These are phyloP conservation scores for Cremastinae sp. DNA, from an alignment of 2,888 invertebrate genomes.

Conservation along the genomic window DNA sequence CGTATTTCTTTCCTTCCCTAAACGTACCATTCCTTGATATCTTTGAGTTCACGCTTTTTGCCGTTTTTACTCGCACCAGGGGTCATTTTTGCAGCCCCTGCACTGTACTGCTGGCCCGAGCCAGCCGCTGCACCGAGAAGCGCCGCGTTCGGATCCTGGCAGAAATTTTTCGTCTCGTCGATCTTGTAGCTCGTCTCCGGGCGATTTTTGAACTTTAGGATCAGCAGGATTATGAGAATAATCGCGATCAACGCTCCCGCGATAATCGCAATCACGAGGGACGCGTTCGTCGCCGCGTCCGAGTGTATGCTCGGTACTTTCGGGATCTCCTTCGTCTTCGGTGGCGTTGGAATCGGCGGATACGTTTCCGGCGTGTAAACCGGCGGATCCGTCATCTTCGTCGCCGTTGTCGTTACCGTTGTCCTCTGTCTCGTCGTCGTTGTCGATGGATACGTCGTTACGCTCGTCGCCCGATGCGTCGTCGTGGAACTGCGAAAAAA, in stretches of 20 bases:
- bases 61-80: conserved; percentile 80
- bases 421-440: conserved; percentile 73
- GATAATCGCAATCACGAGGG: conserved; percentile 92
- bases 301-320: conserved; percentile 82
- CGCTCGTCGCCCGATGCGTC: conserved; percentile 67
- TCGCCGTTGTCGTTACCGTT: conserved; percentile 71
- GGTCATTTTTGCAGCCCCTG: conserved; percentile 73
- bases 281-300: conserved; percentile 87
- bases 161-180: conserved; percentile 90
- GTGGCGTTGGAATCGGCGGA: conserved; percentile 77
- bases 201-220: conserved; percentile 92
- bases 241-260: conserved; percentile 95
- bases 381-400: conserved; percentile 78
- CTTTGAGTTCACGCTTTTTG: conserved; percentile 90
- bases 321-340: conserved; percentile 73
- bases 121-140: conserved; percentile 84
- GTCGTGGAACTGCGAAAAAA: background rate
- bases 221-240: conserved; percentile 93
- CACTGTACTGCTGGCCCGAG: conserved; percentile 80
- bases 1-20: conserved; percentile 80
- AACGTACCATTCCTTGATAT: conserved; percentile 98
- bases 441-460: conserved; percentile 71
- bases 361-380: conserved; percentile 74
- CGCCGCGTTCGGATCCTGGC: conserved; percentile 90
- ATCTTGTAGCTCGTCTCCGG: conserved; percentile 96